These are phyloP conservation scores for Pantherophis alleghaniensis DNA, from an alignment of 2,797 vertebrate species.

Conservation along the genomic window DNA sequence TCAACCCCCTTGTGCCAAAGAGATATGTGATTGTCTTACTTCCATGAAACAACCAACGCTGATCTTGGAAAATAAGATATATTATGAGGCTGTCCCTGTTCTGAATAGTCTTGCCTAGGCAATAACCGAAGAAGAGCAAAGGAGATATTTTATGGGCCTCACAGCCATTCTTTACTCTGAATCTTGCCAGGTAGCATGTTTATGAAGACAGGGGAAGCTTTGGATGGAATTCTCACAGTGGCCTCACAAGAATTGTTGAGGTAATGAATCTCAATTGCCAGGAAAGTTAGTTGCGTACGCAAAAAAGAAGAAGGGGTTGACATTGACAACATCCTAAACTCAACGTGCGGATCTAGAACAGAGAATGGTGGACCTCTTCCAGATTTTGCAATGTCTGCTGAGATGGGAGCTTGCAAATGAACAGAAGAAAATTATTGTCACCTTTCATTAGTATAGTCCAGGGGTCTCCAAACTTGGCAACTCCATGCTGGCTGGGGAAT, in stretches of 20 bases:
- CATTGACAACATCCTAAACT: not conserved
- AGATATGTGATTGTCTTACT: not conserved
- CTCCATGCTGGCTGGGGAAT: not conserved
- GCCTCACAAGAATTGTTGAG: not conserved
- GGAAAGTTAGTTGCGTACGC: not conserved
- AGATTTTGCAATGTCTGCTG: not conserved
- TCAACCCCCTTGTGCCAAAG: not conserved
- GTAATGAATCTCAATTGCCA: not conserved
- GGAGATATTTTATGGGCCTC: not conserved
- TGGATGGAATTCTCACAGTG: not conserved
- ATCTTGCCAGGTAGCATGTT: not conserved
- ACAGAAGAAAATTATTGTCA: not conserved
- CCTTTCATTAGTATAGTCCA: not conserved
- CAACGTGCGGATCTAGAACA: not conserved
- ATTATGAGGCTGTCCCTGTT: not conserved
- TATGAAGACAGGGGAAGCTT: not conserved
- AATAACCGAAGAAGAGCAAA: not conserved
- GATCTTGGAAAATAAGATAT: not conserved
- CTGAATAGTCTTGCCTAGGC: not conserved
- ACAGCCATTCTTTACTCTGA: not conserved
- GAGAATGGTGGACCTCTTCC: not conserved
- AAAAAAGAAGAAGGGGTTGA: not conserved
- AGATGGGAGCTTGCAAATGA: not conserved
- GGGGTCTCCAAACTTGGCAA: not conserved
- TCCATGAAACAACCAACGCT: not conserved